Percentiles rank a stretch among this genome's conserved stretches.
Conservation (phyloP, 1,140 invertebrate genomes). For the Pseudobourletiella spinata region DNA sequence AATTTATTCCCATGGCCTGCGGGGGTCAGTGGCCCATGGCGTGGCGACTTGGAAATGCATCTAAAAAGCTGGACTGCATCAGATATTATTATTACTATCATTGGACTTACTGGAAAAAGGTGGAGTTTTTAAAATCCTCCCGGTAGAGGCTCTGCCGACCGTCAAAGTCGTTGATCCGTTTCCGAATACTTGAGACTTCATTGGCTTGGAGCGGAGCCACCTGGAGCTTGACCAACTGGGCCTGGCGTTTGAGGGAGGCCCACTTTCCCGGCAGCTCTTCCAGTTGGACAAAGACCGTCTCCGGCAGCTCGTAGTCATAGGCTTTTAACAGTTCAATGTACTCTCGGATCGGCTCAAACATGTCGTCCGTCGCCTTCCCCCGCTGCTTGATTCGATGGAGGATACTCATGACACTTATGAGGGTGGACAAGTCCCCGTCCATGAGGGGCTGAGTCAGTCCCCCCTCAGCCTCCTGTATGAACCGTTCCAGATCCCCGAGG, state of each 20-base stretch:
- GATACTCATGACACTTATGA: slow-evolving; percentile 74
- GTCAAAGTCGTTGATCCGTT: slow-evolving; percentile 77
- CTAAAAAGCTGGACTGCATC: no score
- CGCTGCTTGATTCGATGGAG: slow-evolving; percentile 48
- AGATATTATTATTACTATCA: neutral
- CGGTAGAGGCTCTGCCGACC: slow-evolving; percentile 76
- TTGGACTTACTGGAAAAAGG: slow-evolving; percentile 48
- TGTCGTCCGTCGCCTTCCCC: slow-evolving; percentile 67
- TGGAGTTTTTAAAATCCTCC: slow-evolving; percentile 65
- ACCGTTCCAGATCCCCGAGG: slow-evolving; percentile 48
- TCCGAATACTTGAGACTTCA: slow-evolving; percentile 80
- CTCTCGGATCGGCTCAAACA: slow-evolving; percentile 85
- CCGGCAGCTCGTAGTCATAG: slow-evolving; percentile 64
- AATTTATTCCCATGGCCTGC: no score
- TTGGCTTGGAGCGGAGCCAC: slow-evolving; percentile 87
- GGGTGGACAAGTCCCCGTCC: slow-evolving; percentile 67
- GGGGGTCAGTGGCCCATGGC: no score
- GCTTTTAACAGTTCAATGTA: slow-evolving; percentile 60
- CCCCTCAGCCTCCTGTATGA: slow-evolving; percentile 50
- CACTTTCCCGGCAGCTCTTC: slow-evolving; percentile 87
- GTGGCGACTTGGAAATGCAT: no score
- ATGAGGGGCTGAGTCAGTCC: slow-evolving; percentile 65
- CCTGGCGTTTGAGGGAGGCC: slow-evolving; percentile 88
- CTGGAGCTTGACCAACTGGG: slow-evolving; percentile 80
- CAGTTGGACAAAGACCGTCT: slow-evolving; percentile 71